These are phyloP conservation scores for Meandrina meandrites DNA, from an alignment of 92 coral and sea anemone genomes.

Conservation along the genomic window DNA sequence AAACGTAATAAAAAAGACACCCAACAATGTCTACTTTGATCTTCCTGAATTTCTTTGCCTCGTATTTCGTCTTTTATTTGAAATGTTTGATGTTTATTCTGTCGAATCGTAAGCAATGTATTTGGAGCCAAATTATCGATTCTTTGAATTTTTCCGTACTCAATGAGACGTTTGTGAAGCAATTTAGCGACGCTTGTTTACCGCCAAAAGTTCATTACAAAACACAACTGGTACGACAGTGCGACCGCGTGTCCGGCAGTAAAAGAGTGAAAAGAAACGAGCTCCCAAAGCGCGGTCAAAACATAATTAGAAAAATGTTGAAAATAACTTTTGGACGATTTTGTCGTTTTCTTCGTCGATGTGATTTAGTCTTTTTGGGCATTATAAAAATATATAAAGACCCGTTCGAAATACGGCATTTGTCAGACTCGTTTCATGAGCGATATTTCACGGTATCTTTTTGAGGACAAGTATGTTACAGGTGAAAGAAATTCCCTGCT, in stretches of 20 bases:
- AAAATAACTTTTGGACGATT: background rate
- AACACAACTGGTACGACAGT: background rate
- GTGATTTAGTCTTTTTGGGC: no score
- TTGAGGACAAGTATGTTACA: background rate
- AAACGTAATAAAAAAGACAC: background rate
- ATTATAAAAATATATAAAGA: background rate
- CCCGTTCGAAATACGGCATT: background rate
- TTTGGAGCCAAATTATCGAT: constrained; percentile 11
- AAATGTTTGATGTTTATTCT: constrained; percentile 3
- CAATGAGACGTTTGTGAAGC: background rate
- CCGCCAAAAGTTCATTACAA: background rate
- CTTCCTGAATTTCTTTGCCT: background rate
- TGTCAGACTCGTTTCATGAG: background rate
- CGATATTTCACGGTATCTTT: background rate
- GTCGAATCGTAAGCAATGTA: background rate
- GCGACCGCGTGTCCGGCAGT: background rate
- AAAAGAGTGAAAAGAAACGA: background rate
- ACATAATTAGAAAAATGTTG: background rate
- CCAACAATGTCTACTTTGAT: background rate
- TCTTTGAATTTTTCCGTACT: background rate
- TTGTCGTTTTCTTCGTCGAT: background rate
- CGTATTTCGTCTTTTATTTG: background rate
- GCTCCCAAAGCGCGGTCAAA: background rate
- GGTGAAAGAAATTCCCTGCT: constrained; percentile 52
- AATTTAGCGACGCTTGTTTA: background rate